These are phyloP conservation scores for Orthosia gothica DNA, from an alignment of 2,888 invertebrate species.

Conservation along the genomic window DNA sequence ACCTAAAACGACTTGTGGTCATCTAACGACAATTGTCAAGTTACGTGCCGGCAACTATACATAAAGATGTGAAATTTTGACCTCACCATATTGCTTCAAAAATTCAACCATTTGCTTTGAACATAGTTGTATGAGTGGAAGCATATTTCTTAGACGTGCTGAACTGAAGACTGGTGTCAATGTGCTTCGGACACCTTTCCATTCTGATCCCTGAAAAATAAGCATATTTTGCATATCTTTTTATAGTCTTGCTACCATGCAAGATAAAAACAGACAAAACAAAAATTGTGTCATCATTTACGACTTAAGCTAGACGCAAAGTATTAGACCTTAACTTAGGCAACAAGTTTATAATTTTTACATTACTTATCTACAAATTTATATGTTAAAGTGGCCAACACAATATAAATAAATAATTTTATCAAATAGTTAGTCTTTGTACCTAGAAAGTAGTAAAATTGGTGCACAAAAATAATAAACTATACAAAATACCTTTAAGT, in stretches of 20 bases:
- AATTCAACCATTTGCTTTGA: conserved; percentile 87
- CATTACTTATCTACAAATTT: not conserved
- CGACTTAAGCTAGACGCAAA: not conserved
- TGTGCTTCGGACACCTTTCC: conserved; percentile 89
- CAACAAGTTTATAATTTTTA: not conserved
- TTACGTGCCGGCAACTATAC: no score
- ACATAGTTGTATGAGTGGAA: conserved; percentile 86
- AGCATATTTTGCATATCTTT: not conserved
- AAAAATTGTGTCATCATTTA: not conserved
- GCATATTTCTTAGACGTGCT: conserved; percentile 89
- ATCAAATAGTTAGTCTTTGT: not conserved
- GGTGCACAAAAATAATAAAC: not conserved
- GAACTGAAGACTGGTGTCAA: conserved; percentile 91
- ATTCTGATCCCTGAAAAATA: conserved; percentile 84
- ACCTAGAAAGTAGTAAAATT: not conserved
- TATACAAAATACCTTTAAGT: conserved; percentile 82
- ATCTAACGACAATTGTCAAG: no score
- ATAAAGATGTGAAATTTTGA: not conserved
- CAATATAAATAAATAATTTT: not conserved
- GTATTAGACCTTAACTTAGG: not conserved
- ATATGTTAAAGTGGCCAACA: not conserved
- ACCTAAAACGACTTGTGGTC: no score
- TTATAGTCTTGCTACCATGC: not conserved
- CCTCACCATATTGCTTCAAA: conserved; percentile 82
- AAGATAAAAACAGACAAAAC: not conserved